Evolutionary conservation across 2,113 vertebrate species (phyloP).

Genomic region (Ochotona princeps): DNA sequence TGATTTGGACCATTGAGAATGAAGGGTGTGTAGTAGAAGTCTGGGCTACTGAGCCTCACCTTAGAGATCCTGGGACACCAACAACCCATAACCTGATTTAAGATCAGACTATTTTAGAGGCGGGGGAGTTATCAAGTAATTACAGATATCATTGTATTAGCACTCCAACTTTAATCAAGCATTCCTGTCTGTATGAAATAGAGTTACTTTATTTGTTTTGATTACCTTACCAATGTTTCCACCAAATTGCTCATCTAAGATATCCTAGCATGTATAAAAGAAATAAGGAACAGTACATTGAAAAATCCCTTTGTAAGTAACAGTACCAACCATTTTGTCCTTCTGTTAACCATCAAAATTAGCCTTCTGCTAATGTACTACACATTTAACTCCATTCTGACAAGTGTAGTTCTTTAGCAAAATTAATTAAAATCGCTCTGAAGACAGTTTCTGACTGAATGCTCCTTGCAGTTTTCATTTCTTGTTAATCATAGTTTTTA

Average conservation of each 20-base stretch:
- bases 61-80: too few species aligned
- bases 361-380: neutral
- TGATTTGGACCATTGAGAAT: neutral
- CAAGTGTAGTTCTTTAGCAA: neutral
- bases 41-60: neutral
- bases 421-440: conserved; percentile 1
- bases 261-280: neutral
- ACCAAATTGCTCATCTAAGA: neutral
- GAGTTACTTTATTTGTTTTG: neutral
- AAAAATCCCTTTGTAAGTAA: neutral
- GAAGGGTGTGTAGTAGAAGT: neutral
- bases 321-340: neutral
- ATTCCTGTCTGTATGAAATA: neutral
- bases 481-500: neutral
- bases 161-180: neutral
- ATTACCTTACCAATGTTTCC: neutral
- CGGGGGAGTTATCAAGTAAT: neutral
- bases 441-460: neutral
- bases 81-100: too few species aligned
- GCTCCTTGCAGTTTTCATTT: neutral
- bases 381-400: neutral
- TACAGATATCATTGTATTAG: neutral
- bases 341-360: neutral
- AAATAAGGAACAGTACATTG: neutral
- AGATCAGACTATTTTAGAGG: too few species aligned